Base-by-base conservation (phyloP, 2,113 vertebrate species). In the Speoplatyrhinus poulsoni region DNA sequence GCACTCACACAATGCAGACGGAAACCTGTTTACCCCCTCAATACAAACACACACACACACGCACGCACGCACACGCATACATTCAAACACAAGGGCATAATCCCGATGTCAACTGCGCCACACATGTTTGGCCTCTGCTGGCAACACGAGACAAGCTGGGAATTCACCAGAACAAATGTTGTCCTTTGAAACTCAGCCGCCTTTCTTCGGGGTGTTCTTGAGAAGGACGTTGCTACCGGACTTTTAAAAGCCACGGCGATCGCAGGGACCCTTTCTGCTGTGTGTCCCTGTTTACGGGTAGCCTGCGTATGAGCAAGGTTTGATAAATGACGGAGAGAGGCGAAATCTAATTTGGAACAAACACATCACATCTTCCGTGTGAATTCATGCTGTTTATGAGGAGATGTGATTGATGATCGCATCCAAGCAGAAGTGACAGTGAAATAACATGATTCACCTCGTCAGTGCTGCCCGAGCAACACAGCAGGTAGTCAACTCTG, bases 381-480 rank as follows among this genome's bases (percentile, higher is more conserved):
- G 80, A 87, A 81, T 81, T 82, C 81, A 77, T 72, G 66, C 71
- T 87, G 82, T 86, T 87, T 89, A 85, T 83, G 87, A 87, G 85
- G 75, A 26, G 17, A n/a, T 0, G 75, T 87, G 88, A 91, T 85
- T 82, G 81, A 91, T 90, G 88, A 85, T 76, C 65, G 77, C 57
- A 79, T 74, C 70, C 66, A 48, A 73, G 76, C 70, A 73, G 70
- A 73, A 83, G 76, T 87, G 88, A 85, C 88, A 81, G 80, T 67
- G 72, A 70, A 83, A 89, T 88, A 87, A 85, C 81, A 85, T 88
- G 77, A 87, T 83, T 91, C 86, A 87, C 82, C 84, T 84, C 73
- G 69, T 80, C 67, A 78, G 82, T 78, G 82, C 82, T 82, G 79
- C 62, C 63, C 75, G 12, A 72, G 77, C 69, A 7, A n/a, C 0